Percentiles rank a stretch among this genome's conserved stretches.
Evolutionary conservation across 2,113 vertebrate genomes (phyloP).

Genomic region (Sitta europaea): DNA sequence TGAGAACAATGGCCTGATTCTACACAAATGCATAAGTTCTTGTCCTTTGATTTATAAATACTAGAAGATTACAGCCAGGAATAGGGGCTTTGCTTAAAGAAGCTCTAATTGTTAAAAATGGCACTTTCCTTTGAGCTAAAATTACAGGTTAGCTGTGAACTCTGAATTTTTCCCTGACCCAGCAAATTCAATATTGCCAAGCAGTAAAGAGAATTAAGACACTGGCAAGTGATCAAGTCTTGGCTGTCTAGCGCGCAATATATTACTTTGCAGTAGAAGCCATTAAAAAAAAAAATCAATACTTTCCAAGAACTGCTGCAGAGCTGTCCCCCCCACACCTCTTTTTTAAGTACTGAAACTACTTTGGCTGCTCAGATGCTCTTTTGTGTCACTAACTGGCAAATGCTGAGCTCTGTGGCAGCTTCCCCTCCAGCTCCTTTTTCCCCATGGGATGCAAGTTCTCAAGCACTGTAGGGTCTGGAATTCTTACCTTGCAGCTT

Average conservation of each 20-base stretch:
- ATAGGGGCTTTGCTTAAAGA: background rate
- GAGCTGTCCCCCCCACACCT: background rate
- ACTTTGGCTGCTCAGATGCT: background rate
- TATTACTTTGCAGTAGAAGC: slow-evolving; percentile 30
- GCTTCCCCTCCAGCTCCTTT: background rate
- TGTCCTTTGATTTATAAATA: background rate
- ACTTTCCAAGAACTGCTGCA: background rate
- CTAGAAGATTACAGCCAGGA: background rate
- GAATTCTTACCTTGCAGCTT: background rate
- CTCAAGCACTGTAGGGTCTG: fast-evolving
- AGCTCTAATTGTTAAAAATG: slow-evolving; percentile 1
- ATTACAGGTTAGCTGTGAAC: background rate
- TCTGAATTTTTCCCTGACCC: background rate
- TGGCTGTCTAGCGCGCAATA: background rate
- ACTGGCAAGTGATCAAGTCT: background rate
- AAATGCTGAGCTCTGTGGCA: background rate
- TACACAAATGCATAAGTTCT: background rate
- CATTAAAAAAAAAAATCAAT: slow-evolving; percentile 26
- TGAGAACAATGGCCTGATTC: background rate
- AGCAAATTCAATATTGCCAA: background rate
- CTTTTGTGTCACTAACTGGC: background rate
- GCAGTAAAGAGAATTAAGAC: background rate
- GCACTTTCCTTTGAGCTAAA: background rate
- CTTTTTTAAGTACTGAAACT: background rate
- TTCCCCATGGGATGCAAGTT: background rate